Percentiles rank a stretch among this genome's conserved stretches.
Evolutionary conservation across 2,797 vertebrate genomes (phyloP).

Genomic region (Psittacula echo): DNA sequence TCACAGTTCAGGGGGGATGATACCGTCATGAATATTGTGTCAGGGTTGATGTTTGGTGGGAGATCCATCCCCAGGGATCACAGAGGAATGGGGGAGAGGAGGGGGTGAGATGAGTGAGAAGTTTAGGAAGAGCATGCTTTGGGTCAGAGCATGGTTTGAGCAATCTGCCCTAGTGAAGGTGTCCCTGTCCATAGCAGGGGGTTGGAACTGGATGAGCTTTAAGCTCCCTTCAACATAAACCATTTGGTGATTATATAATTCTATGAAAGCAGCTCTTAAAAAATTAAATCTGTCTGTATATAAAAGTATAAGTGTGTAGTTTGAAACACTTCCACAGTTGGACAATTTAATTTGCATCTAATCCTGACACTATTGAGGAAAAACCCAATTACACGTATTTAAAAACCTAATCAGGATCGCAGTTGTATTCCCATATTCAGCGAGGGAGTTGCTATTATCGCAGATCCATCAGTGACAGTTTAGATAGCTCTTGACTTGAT

Average conservation of each 20-base stretch:
- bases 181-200: not conserved
- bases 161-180: accelerated
- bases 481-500: not conserved
- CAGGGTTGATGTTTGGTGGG: not conserved
- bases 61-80: not conserved
- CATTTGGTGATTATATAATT: not conserved
- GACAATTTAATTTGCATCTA: not conserved
- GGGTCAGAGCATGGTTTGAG: not conserved
- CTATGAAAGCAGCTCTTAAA: not conserved
- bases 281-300: not conserved
- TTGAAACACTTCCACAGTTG: not conserved
- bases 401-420: not conserved
- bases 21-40: not conserved
- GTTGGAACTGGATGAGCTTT: accelerated
- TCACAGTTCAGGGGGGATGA: not conserved
- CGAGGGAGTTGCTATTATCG: accelerated
- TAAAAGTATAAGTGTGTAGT: accelerated
- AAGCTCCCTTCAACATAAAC: not conserved
- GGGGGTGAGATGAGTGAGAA: not conserved
- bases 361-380: not conserved
- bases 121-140: not conserved
- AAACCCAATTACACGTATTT: not conserved
- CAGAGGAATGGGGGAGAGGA: not conserved
- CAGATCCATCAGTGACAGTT: not conserved
- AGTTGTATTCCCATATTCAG: not conserved